Conservation (phyloP, 2,888 invertebrate species). For the Lasioglossum leucozonium region DNA sequence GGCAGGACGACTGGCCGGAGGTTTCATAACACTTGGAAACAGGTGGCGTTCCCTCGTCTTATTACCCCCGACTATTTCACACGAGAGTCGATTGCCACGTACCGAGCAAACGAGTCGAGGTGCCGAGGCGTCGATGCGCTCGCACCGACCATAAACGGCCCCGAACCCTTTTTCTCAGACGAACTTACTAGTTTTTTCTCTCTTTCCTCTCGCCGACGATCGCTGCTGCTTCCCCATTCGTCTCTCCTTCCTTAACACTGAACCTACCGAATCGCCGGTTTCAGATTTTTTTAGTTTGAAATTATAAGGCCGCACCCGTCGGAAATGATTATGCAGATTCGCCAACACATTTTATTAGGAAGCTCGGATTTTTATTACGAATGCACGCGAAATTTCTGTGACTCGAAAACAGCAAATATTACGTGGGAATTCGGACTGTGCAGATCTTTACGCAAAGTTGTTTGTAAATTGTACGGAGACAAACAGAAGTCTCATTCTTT, state of each 20-base stretch:
- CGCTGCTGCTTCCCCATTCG: not conserved
- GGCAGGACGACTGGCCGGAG: slow-evolving; percentile 57
- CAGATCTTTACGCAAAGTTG: no score
- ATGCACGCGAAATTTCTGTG: no score
- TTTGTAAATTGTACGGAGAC: no score
- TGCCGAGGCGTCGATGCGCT: slow-evolving; percentile 23
- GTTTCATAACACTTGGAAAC: slow-evolving; percentile 82
- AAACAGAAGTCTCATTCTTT: no score
- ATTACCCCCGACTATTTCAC: slow-evolving; percentile 72
- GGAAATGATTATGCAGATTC: not conserved
- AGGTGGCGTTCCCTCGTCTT: slow-evolving; percentile 79
- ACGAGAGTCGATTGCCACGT: slow-evolving; percentile 71
- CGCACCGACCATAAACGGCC: slow-evolving; percentile 1
- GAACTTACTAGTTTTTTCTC: not conserved
- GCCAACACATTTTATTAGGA: no score
- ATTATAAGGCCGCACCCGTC: not conserved
- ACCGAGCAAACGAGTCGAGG: slow-evolving; percentile 29
- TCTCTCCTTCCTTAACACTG: not conserved
- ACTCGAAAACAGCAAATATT: no score
- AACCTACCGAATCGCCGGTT: not conserved
- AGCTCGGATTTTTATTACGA: no score
- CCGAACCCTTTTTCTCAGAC: not conserved
- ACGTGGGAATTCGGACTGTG: no score
- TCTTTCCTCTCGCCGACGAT: no score
- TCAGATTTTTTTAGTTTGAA: not conserved